Base-by-base conservation (phyloP, 2,888 invertebrate species). In the Drosophila paranaensis region DNA sequence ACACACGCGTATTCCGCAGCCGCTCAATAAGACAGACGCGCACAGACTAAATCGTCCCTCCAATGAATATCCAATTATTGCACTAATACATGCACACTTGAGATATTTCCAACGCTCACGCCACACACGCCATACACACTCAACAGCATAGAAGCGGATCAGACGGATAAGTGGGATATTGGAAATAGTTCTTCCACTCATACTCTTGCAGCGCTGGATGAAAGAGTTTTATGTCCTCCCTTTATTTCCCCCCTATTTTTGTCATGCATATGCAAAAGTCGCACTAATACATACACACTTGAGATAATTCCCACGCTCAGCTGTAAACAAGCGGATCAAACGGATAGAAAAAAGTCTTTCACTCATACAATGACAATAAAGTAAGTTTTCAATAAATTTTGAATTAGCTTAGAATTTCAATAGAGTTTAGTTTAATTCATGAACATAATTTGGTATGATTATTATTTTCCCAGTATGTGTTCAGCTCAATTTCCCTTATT, bases 401-500 rank as follows among this genome's bases (percentile, higher is more conserved):
- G 4, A 13, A 37, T 37, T 5, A 37, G 4, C 13, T 37, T 37
- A 4, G 9, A 13, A 37, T 13, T 5, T 25, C 9, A 43, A 20
- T 14, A n/a, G 0, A 48, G 9, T 48, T 46, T 37, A 37, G 3
- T 16, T 39, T 20, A 27, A 20, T 43, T 37, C 0, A 4, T 9
- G 13, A 27, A 30, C 14, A 20, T 10, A 10, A 64, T n/a, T 51
- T 37, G 6, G 42, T 20, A 8, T 25, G 16, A 14, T 9, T 20
- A 8, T 25, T 25, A 14, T 9, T 51, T 30, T 53, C 11, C 10
- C 8, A 37, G 9, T 16, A 27, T 13, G 6, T 16, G 13, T 4
- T 14, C 9, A n/a, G n/a, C 8, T 10, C 56, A 65, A 57, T 25
- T 82, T 71, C 16, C 79, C 86, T 11, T 65, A 65, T 16, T 75